These are phyloP conservation scores for Apamea crenata DNA, from an alignment of 2,888 invertebrate species.

Conservation along the genomic window DNA sequence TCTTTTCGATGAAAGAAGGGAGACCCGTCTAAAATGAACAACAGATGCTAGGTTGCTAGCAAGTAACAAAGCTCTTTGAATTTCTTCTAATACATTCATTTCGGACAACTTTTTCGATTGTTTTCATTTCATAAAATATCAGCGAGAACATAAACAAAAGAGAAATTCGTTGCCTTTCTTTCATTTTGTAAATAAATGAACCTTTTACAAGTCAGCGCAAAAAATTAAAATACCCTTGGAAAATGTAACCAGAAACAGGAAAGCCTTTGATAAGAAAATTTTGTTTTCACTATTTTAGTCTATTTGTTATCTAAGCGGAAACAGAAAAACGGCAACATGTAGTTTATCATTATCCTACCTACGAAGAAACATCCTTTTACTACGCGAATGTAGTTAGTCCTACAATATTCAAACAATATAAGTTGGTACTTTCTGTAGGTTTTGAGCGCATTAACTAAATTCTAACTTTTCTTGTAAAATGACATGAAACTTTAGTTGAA, in stretches of 20 bases:
- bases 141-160: constrained; percentile 26
- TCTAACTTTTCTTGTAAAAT: not conserved
- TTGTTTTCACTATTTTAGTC: not conserved
- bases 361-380: not conserved
- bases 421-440: not conserved
- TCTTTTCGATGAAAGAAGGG: no score
- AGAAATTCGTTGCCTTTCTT: constrained; percentile 21
- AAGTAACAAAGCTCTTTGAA: constrained; percentile 9
- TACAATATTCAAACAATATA: not conserved
- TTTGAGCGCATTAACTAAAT: not conserved
- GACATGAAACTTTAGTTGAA: not conserved
- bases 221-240: constrained; percentile 2
- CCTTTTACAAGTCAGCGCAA: constrained; percentile 25
- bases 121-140: constrained; percentile 40
- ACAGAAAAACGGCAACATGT: not conserved
- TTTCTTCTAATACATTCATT: constrained; percentile 27
- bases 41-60: not conserved
- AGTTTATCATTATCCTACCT: not conserved
- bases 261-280: not conserved
- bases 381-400: not conserved
- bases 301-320: not conserved
- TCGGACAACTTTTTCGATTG: constrained; percentile 15
- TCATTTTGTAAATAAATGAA: constrained; percentile 40
- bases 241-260: constrained; percentile 12
- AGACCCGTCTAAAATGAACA: not conserved